Evolutionary conservation across 1,140 invertebrate genomes (phyloP).

Genomic region (Neodiprion pinetum): DNA sequence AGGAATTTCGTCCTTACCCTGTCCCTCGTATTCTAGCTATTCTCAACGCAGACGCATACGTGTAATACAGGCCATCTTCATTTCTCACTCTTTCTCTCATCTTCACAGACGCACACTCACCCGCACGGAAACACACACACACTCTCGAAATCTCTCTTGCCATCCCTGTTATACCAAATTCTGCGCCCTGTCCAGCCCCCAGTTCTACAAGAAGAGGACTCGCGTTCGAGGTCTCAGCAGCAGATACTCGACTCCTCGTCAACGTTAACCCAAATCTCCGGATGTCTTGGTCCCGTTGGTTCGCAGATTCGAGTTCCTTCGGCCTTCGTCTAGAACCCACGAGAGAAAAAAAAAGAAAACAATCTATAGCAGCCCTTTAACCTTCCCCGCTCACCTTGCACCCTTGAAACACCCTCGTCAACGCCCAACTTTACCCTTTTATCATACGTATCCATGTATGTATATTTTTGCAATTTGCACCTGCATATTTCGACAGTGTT

Average conservation of each 20-base stretch:
- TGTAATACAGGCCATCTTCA: not conserved
- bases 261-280: slow-evolving; percentile 51
- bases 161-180: not conserved
- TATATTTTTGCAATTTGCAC: too few species aligned
- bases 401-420: slow-evolving; percentile 1
- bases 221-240: not conserved
- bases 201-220: not conserved
- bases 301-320: slow-evolving; percentile 60
- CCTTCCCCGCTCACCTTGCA: not conserved
- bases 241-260: not conserved
- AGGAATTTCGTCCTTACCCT: not conserved
- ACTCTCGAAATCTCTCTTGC: not conserved
- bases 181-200: not conserved
- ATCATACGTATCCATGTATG: too few species aligned
- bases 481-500: too few species aligned
- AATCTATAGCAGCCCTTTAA: slow-evolving; percentile 3
- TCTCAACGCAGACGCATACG: not conserved
- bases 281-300: slow-evolving; percentile 63
- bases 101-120: not conserved
- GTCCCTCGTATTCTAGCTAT: not conserved
- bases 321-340: slow-evolving; percentile 55
- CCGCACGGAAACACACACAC: not conserved
- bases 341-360: slow-evolving; percentile 24
- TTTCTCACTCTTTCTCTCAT: not conserved
- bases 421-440: not conserved